Evolutionary conservation across 2,113 vertebrate genomes (phyloP).

Genomic region (Odocoileus hemionus): DNA sequence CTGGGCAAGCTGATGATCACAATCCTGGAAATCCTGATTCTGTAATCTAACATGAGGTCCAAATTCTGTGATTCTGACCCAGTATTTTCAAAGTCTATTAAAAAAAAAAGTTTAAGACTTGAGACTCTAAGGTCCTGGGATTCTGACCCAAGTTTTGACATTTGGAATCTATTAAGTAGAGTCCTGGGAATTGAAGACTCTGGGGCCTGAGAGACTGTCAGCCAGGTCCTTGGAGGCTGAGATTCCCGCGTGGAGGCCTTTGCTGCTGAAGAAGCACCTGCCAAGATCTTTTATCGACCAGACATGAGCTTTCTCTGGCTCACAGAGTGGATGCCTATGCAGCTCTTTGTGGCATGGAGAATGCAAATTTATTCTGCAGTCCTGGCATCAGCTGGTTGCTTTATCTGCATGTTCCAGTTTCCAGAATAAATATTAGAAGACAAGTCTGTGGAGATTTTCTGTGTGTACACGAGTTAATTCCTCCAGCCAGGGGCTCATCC

Average conservation of each 20-base stretch:
- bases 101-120: neutral
- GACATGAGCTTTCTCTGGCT: neutral
- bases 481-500: slow-evolving; percentile 45
- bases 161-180: neutral
- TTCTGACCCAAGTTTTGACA: neutral
- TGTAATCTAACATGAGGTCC: neutral
- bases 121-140: neutral
- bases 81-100: neutral
- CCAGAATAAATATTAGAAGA: slow-evolving; percentile 71
- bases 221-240: neutral
- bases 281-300: neutral
- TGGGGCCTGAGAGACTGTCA: neutral
- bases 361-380: neutral
- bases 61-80: neutral
- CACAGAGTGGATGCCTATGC: neutral
- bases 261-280: neutral
- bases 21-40: neutral
- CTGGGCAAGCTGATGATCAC: neutral
- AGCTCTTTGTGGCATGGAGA: neutral
- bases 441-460: slow-evolving; percentile 60
- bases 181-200: neutral
- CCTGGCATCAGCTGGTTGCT: neutral
- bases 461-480: slow-evolving; percentile 11
- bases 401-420: slow-evolving; percentile 65
- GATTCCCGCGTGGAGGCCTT: neutral